Evolutionary conservation across 2,113 vertebrate species (phyloP), one percentile per base, ranked within the genome.

Genomic region (Chamaetylas fuelleborni): DNA sequence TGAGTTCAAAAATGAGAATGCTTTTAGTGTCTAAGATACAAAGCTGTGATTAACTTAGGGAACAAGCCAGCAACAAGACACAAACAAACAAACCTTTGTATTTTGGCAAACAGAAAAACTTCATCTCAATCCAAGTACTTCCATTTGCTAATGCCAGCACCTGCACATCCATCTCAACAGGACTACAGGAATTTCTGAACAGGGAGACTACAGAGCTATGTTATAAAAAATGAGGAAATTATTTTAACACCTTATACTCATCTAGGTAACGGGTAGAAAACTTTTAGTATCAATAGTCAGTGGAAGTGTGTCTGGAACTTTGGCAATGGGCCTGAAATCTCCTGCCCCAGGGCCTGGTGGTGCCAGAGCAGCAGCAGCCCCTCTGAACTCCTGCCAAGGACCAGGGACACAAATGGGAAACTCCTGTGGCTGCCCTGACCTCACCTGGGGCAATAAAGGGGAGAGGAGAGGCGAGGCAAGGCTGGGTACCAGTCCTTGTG

Each of bases 251-350:
- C 43, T 42, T 38, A 42, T 2, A 19, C 13, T 7, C 19, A 22
- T 3, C 13, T 43, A 53, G 33, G 13, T 3, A 29, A 43, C 0
- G 0, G 20, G 31, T 0, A 57, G 47, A 51, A 42, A 31, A 16
- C 8, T 11, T 40, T n/a, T 10, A 24, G 5, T 14, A 11, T 28
- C 24, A 10, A 11, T 1, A 48, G 5, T 4, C 14, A 6, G 3
- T 14, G 60, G 11, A 60, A 2, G 6, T 3, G 3, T 3, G 3
- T 13, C 45, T 7, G 0, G 4, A 8, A 20, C 14, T 2, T 2
- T 0, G 12, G 58, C 36, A 16, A 1, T 2, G 22, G 43, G 48
- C 76, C 24, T 25, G 2, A 57, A 11, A 34, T 10, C 16, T 45
- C 56, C 45, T 23, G 31, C 8, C 57, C 10, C 57, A 40, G 73